These are phyloP conservation scores for Sarcophaga carnaria DNA, from an alignment of 2,888 invertebrate genomes.

Conservation along the genomic window DNA sequence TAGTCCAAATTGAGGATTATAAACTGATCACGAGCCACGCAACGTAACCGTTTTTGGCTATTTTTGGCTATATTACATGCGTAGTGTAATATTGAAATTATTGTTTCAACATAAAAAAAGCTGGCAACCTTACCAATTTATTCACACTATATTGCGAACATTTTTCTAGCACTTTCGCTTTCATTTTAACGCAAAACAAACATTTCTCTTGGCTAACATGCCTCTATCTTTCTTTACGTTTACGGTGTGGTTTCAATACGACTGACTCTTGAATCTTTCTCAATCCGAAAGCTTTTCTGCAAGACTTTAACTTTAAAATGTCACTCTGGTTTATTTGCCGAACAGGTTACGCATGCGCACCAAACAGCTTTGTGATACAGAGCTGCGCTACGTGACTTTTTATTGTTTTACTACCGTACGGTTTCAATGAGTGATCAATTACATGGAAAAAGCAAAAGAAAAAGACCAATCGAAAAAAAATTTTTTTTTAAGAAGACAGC, in stretches of 20 bases:
- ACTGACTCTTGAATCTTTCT: not conserved
- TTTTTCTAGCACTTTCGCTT: constrained; percentile 58
- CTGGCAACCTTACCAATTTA: constrained; percentile 34
- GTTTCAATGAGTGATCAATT: constrained; percentile 38
- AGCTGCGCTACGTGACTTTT: constrained; percentile 62
- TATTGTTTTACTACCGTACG: constrained; percentile 33
- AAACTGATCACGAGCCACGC: too few relatives aligned
- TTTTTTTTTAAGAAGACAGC: too few relatives aligned
- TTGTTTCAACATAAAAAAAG: not conserved
- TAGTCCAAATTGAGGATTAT: too few relatives aligned
- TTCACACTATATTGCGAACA: not conserved
- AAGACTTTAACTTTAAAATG: constrained; percentile 36
- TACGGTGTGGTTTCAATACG: too few relatives aligned
- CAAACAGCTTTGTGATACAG: constrained; percentile 25
- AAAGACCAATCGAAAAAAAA: too few relatives aligned
- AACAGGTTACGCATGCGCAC: constrained; percentile 50
- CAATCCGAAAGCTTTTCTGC: constrained; percentile 37
- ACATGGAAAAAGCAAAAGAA: constrained; percentile 20
- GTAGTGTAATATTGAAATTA: too few relatives aligned
- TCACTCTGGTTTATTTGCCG: constrained; percentile 29
- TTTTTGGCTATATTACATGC: too few relatives aligned
- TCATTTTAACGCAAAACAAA: constrained; percentile 29
- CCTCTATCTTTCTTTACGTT: not conserved
- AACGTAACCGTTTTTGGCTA: too few relatives aligned
- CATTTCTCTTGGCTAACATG: not conserved